phyloP scores from a whole-genome alignment of 2,888 invertebrate genomes.

The Coleophora deauratella region DNA sequence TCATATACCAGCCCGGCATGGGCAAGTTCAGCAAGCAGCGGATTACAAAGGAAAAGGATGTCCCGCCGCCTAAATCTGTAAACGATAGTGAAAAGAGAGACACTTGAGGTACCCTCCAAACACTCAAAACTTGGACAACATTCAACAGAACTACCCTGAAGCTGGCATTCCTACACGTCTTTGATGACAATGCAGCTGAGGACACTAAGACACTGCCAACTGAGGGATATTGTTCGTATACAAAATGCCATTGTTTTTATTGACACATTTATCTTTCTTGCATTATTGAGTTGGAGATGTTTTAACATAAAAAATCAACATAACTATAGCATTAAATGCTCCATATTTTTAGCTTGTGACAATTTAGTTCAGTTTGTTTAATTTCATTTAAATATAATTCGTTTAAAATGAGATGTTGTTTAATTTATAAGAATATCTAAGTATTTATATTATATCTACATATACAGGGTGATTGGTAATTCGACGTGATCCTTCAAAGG shows the following conservation, averaged over 20 bases:
- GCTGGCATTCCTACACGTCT: slow-evolving; percentile 59
- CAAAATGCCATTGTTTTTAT: slow-evolving; percentile 46
- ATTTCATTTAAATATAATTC: slow-evolving; percentile 68
- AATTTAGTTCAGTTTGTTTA: slow-evolving; percentile 61
- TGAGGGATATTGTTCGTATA: slow-evolving; percentile 51
- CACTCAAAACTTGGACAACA: slow-evolving; percentile 63
- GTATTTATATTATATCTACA: too few species aligned
- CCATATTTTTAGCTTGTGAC: slow-evolving; percentile 60
- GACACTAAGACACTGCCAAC: slow-evolving; percentile 53
- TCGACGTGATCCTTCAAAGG: too few species aligned
- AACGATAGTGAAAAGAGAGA: slow-evolving; percentile 68
- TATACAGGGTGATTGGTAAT: too few species aligned
- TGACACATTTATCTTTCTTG: slow-evolving; percentile 49
- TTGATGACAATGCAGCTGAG: slow-evolving; percentile 47
- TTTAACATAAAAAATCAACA: slow-evolving; percentile 41
- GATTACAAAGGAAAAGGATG: slow-evolving; percentile 65
- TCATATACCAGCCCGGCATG: slow-evolving; percentile 93
- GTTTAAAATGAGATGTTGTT: slow-evolving; percentile 36
- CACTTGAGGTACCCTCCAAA: slow-evolving; percentile 51
- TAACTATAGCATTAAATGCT: slow-evolving; percentile 37
- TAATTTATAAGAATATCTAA: slow-evolving; percentile 8
- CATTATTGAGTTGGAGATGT: slow-evolving; percentile 46
- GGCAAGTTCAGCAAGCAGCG: slow-evolving; percentile 83
- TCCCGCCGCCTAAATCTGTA: slow-evolving; percentile 38
- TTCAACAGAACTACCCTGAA: slow-evolving; percentile 63